A percentile compares a stretch with the other conserved stretches of the same genome.
phyloP scores from a whole-genome alignment of 30 jellyfish, hydroid and myxozoan species.

The Hydractinia echinata region DNA sequence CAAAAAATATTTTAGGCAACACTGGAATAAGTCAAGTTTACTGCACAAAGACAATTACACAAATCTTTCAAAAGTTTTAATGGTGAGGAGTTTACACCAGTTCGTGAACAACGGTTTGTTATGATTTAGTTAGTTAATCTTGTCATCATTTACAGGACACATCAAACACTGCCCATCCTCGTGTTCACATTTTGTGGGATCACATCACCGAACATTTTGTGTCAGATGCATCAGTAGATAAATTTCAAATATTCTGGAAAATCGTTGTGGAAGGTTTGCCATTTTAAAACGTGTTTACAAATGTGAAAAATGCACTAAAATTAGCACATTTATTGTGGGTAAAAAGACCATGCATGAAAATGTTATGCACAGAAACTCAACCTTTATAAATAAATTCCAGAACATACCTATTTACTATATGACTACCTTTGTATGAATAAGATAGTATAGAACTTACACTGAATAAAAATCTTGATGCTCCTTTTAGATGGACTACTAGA shows the following conservation, averaged over 20 bases:
- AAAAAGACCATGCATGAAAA: neutral
- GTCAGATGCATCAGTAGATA: neutral
- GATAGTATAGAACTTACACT: too few relatives aligned
- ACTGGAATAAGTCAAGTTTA: neutral
- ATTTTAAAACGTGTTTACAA: neutral
- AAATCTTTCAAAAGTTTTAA: slow-evolving; percentile 21
- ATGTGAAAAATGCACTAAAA: neutral
- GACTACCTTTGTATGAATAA: too few relatives aligned
- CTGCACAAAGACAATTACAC: neutral
- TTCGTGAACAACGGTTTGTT: too few relatives aligned
- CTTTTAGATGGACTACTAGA: slow-evolving; percentile 53
- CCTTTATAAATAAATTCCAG: too few relatives aligned
- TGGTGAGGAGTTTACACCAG: neutral
- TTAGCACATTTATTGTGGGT: neutral
- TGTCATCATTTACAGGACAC: slow-evolving; percentile 42
- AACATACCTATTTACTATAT: too few relatives aligned
- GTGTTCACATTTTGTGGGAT: slow-evolving; percentile 65
- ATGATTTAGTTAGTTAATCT: neutral
- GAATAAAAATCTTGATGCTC: too few relatives aligned
- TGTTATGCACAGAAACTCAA: too few relatives aligned
- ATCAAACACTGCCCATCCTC: slow-evolving; percentile 62
- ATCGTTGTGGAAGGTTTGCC: slow-evolving; percentile 65
- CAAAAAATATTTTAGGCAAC: neutral
- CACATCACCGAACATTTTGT: slow-evolving; percentile 33
- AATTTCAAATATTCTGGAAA: slow-evolving; percentile 54